Evolutionary conservation across 2,797 vertebrate species (phyloP), one percentile per base, ranked within the genome.

Genomic region (Hippoglossus hippoglossus): DNA sequence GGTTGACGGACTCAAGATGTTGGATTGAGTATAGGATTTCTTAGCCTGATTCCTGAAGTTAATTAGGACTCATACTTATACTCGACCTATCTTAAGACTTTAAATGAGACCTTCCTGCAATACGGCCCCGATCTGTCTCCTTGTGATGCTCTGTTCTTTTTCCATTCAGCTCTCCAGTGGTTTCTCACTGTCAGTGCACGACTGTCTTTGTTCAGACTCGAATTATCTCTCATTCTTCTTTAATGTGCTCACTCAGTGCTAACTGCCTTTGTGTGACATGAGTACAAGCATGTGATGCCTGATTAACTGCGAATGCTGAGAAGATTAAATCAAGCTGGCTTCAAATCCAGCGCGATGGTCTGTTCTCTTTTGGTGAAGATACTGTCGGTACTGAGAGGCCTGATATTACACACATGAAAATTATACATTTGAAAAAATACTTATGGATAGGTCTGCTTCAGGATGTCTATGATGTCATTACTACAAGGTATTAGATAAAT

Each of bases 161-260:
- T 71, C 58, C 19, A n/a, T 22, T 71, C 50, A 26, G 56, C 10
- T 80, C 67, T 78, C 58, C 51, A 8, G 55, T 2, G 44, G 22
- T 49, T 36, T 46, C 64, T 36, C 9, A 25, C 51, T 71, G 57
- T 75, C 72, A 72, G 49, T 28, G 52, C 16, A 25, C 0, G 1
- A 41, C 31, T 34, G 56, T 77, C 51, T 75, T 75, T 77, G 68
- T 80, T 83, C 63, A 67, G 28, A 71, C 61, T 79, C 56, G 50
- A 74, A 71, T 79, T 80, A 78, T 62, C 69, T 60, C 54, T 57
- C 49, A 75, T 74, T 74, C 77, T 72, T 63, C 67, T 80, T 78
- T 77, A 73, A 75, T 85, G 74, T 80, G 31, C 25, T 50, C 62
- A 55, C 77, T 61, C 21, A 7, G 71, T 61, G 26, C 69, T 44